Conservation (phyloP, 2,797 vertebrate genomes). For the Fistularia tabacaria region DNA sequence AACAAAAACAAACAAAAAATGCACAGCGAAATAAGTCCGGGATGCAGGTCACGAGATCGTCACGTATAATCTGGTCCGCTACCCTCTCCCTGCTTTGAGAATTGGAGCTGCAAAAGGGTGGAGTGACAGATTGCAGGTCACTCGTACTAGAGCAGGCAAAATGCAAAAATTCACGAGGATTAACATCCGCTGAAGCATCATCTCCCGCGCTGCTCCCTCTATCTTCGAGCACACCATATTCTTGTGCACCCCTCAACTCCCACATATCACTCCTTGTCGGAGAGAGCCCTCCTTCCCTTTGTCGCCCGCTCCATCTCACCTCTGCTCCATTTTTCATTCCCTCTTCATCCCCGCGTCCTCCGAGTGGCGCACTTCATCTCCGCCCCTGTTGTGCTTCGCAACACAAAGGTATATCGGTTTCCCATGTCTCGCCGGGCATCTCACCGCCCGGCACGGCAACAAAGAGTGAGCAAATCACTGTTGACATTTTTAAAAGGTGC, state of each 20-base stretch:
- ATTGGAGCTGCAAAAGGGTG: constrained; percentile 40
- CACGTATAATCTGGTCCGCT: no score
- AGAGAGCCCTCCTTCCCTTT: constrained; percentile 25
- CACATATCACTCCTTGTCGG: constrained; percentile 50
- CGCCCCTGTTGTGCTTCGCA: constrained; percentile 38
- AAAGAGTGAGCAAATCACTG: constrained; percentile 70
- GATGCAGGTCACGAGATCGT: no score
- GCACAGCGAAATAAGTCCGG: no score
- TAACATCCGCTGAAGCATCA: constrained; percentile 66
- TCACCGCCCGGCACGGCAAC: constrained; percentile 45
- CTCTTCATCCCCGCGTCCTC: constrained; percentile 42
- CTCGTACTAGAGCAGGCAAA: constrained; percentile 40
- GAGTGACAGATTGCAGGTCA: constrained; percentile 75
- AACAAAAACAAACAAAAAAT: no score
- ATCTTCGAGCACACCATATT: constrained; percentile 25
- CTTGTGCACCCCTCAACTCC: constrained; percentile 13
- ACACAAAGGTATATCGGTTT: constrained; percentile 52
- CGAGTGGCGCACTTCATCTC: constrained; percentile 46
- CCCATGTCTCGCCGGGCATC: constrained; percentile 52
- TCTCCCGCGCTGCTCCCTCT: constrained; percentile 23
- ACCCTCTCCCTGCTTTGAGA: no score
- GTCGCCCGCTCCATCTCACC: constrained; percentile 39
- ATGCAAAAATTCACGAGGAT: constrained; percentile 41
- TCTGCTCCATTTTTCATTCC: constrained; percentile 30
- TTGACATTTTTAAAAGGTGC: constrained; percentile 75